A percentile compares a stretch with the other conserved stretches of the same genome.
phyloP scores from a whole-genome alignment of 2,113 vertebrate species.

The Stegastes partitus region DNA sequence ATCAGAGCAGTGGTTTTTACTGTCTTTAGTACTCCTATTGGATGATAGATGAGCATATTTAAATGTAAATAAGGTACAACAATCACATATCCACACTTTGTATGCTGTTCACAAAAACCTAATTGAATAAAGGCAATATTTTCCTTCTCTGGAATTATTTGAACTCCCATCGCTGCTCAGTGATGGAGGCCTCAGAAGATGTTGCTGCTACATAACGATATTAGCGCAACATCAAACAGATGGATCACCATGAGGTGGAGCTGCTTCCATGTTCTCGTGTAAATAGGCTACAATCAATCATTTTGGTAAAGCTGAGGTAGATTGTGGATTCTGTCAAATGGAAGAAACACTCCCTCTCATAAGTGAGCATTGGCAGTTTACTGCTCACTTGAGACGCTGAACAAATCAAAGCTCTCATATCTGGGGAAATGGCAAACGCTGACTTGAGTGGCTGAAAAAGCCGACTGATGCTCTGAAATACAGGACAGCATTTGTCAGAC shows the following conservation, averaged over 20 bases:
- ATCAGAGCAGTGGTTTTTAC: not conserved
- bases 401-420: conserved; percentile 52
- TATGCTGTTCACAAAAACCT: not conserved
- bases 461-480: not conserved
- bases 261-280: conserved; percentile 6
- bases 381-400: conserved; percentile 38
- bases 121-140: conserved; percentile 51
- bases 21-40: conserved; percentile 3
- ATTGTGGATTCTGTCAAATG: conserved; percentile 30
- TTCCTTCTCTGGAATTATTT: conserved; percentile 26
- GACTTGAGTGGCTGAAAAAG: conserved; percentile 7
- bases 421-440: not conserved
- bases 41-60: conserved; percentile 67
- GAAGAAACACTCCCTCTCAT: conserved; percentile 15
- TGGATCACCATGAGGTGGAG: conserved; percentile 39
- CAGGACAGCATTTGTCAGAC: too few species aligned
- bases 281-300: conserved; percentile 47
- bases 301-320: conserved; percentile 8
- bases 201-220: conserved; percentile 24
- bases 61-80: conserved; percentile 58
- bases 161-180: conserved; percentile 14
- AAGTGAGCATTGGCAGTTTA: conserved; percentile 38
- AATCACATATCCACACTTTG: conserved; percentile 1
- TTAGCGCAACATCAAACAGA: conserved; percentile 46
- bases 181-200: conserved; percentile 36